phyloP scores from a whole-genome alignment of 2,888 invertebrate genomes.

The Meta bourneti region DNA sequence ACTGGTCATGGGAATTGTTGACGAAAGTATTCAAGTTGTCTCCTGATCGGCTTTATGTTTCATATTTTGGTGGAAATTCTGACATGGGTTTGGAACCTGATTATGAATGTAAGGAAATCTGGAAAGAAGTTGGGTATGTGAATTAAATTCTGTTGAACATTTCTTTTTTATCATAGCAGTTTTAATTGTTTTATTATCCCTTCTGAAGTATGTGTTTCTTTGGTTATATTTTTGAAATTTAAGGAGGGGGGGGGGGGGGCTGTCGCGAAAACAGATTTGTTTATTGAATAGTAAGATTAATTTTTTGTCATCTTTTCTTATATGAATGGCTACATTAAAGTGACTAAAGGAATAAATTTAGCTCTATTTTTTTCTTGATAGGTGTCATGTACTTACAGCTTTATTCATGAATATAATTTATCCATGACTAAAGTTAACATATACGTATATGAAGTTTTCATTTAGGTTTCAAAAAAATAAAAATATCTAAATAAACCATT shows the following conservation, averaged over 20 bases:
- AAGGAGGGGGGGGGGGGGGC: too few relatives aligned
- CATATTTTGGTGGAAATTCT: slow-evolving; percentile 97
- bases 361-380: too few relatives aligned
- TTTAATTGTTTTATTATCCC: background rate
- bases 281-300: too few relatives aligned
- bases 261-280: background rate
- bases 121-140: slow-evolving; percentile 86
- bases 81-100: slow-evolving; percentile 92
- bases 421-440: too few relatives aligned
- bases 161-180: background rate
- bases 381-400: too few relatives aligned
- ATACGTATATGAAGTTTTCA: too few relatives aligned
- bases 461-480: too few relatives aligned
- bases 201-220: background rate
- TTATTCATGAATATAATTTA: too few relatives aligned
- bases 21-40: slow-evolving; percentile 89
- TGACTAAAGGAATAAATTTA: too few relatives aligned
- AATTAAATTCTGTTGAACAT: background rate
- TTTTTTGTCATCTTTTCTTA: too few relatives aligned
- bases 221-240: background rate
- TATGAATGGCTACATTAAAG: too few relatives aligned
- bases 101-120: slow-evolving; percentile 91
- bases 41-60: slow-evolving; percentile 94
- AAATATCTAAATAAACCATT: too few relatives aligned
- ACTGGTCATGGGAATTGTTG: slow-evolving; percentile 98